Evolutionary conservation across 2,113 vertebrate genomes (phyloP).

Genomic region (Barbus barbus): DNA sequence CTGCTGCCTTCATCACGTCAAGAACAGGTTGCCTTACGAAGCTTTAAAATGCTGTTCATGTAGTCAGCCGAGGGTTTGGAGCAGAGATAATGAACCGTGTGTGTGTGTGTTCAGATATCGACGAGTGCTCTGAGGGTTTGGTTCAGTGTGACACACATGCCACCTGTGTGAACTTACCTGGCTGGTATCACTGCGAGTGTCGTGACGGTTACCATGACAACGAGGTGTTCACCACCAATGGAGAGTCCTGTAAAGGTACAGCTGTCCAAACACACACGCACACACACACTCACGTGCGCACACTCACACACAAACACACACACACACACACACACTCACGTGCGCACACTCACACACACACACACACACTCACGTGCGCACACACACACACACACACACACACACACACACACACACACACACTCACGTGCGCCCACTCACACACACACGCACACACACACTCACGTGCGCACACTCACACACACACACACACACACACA

Average conservation of each 20-base stretch:
- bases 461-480: too few species aligned
- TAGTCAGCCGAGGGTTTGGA: not conserved
- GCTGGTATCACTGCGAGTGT: constrained; percentile 99
- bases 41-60: not conserved
- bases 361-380: not conserved
- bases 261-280: constrained; percentile 28
- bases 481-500: too few species aligned
- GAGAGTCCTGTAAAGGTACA: constrained; percentile 96
- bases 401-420: not conserved
- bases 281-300: not conserved
- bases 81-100: not conserved
- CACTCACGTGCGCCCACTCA: too few species aligned
- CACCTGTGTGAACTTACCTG: constrained; percentile 95
- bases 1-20: not conserved
- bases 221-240: constrained; percentile 90
- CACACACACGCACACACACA: too few species aligned
- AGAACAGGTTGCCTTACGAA: not conserved
- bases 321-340: not conserved
- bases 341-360: not conserved
- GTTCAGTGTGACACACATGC: constrained; percentile 95
- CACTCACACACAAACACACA: not conserved
- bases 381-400: not conserved
- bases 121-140: constrained; percentile 94
- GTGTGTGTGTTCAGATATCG: constrained; percentile 82
- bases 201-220: constrained; percentile 98